phyloP scores from a whole-genome alignment of 2,888 invertebrate species.

The Proisotoma minuta region DNA sequence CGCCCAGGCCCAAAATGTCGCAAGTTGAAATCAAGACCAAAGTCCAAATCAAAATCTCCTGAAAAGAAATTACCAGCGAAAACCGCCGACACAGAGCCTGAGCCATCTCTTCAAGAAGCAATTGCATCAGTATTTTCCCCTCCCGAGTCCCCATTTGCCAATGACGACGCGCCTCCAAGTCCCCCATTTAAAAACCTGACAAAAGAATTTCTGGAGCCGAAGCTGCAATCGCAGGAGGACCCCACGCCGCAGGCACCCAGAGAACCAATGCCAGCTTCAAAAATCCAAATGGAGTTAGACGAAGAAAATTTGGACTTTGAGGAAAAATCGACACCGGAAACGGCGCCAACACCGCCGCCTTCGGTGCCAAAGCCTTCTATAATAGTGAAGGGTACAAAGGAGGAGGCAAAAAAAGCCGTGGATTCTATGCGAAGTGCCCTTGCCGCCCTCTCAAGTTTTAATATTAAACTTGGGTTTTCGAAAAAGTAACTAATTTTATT shows the following conservation, averaged over 20 bases:
- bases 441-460: constrained; percentile 12
- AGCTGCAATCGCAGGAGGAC: not conserved
- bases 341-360: not conserved
- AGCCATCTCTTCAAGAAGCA: no score
- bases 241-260: not conserved
- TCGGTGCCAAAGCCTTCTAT: not conserved
- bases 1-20: not conserved
- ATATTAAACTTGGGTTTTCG: no score
- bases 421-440: constrained; percentile 23
- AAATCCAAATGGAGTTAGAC: not conserved
- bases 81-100: no score
- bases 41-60: no score
- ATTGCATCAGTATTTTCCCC: no score
- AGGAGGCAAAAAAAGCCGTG: constrained; percentile 30
- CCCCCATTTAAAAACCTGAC: not conserved
- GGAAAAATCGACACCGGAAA: not conserved
- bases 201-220: no score
- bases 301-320: not conserved
- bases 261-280: not conserved
- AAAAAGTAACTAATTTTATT: no score
- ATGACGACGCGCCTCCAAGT: not conserved
- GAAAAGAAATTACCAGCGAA: no score
- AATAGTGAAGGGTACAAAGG: constrained; percentile 10
- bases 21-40: not conserved
- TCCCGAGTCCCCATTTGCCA: not conserved